Conservation (phyloP, 2,888 invertebrate species). For the Brenthis hecate region DNA sequence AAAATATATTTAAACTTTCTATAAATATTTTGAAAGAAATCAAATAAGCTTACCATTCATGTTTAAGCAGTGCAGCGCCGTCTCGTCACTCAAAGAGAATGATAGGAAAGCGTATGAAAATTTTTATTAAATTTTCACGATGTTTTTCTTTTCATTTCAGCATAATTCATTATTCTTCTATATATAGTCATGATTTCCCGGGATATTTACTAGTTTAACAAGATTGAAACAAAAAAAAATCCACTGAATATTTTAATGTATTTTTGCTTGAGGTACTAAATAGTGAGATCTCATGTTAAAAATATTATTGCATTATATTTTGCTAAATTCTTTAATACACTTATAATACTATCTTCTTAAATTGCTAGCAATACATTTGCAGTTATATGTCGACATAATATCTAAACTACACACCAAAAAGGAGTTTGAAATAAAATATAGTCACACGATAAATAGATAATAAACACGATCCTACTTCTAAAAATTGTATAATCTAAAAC, state of each 20-base stretch:
- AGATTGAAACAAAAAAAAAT: slow-evolving; percentile 30
- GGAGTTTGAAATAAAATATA: slow-evolving; percentile 48
- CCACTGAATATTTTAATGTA: slow-evolving; percentile 16
- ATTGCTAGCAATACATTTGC: slow-evolving; percentile 57
- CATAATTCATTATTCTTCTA: slow-evolving; percentile 23
- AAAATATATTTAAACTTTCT: too few relatives aligned
- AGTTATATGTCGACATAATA: slow-evolving; percentile 47
- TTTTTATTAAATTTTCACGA: slow-evolving; percentile 63
- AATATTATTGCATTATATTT: slow-evolving; percentile 13
- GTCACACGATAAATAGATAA: slow-evolving; percentile 71
- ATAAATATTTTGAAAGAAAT: not conserved
- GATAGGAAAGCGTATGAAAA: slow-evolving; percentile 48
- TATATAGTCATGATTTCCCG: slow-evolving; percentile 31
- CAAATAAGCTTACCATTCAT: slow-evolving; percentile 66
- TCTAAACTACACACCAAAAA: slow-evolving; percentile 64
- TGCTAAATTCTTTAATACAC: slow-evolving; percentile 14
- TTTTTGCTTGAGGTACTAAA: slow-evolving; percentile 8
- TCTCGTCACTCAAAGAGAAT: slow-evolving; percentile 9
- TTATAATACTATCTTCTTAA: slow-evolving; percentile 40
- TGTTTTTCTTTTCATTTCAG: slow-evolving; percentile 40
- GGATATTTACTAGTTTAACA: slow-evolving; percentile 14
- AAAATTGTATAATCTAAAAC: slow-evolving; percentile 78
- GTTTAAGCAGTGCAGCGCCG: slow-evolving; percentile 41
- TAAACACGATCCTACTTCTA: slow-evolving; percentile 75
- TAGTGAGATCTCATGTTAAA: slow-evolving; percentile 33